A percentile compares a stretch with the other conserved stretches of the same genome.
phyloP scores from a whole-genome alignment of 2,888 invertebrate genomes.

The Dione vanillae region DNA sequence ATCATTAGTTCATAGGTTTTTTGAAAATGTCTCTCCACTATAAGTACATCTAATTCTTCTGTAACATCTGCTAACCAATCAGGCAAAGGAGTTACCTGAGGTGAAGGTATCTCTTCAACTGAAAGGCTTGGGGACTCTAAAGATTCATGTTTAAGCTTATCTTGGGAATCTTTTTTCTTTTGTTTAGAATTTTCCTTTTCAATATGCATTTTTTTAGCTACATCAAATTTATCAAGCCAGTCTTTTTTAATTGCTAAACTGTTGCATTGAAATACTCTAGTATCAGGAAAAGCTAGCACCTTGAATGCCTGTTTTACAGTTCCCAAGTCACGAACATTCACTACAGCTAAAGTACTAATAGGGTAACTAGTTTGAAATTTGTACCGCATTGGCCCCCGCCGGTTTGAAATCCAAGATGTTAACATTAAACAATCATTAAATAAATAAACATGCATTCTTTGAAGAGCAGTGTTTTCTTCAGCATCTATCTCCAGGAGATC shows the following conservation, averaged over 20 bases:
- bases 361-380: conserved; percentile 93
- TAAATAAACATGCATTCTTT: conserved; percentile 95
- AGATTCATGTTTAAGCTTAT: conserved; percentile 70
- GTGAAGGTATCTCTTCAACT: conserved; percentile 74
- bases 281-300: conserved; percentile 96
- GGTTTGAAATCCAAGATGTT: conserved; percentile 90
- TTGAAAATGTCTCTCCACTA: conserved; percentile 98
- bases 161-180: conserved; percentile 75
- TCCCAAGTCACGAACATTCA: conserved; percentile 95
- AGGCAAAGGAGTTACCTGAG: conserved; percentile 80
- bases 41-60: conserved; percentile 97
- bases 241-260: conserved; percentile 93
- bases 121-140: conserved; percentile 79
- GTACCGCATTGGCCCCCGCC: conserved; percentile 91
- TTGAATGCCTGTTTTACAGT: conserved; percentile 97
- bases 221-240: conserved; percentile 96
- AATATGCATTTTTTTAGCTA: conserved; percentile 92
- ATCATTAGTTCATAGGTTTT: conserved; percentile 93
- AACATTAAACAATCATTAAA: conserved; percentile 96
- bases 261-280: conserved; percentile 95
- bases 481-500: conserved; percentile 95
- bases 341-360: conserved; percentile 94
- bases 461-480: conserved; percentile 92
- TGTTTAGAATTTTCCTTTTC: conserved; percentile 85
- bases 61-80: conserved; percentile 96